A percentile compares a stretch with the other conserved stretches of the same genome.
Evolutionary conservation across 1,140 invertebrate genomes (phyloP).

Genomic region (Gonioctena quinquepunctata): DNA sequence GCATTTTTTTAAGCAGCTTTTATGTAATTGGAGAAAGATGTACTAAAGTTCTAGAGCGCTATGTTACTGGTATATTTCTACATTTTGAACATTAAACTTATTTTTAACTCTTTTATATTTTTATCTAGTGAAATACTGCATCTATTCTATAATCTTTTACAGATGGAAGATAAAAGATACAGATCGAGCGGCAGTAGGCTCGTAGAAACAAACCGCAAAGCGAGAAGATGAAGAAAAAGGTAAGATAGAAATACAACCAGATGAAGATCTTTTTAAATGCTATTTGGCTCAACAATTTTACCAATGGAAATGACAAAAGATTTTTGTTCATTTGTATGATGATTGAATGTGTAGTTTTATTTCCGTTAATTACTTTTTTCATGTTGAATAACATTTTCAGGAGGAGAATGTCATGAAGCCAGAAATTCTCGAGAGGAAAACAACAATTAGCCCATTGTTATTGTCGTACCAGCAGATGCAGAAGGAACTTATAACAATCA

Average conservation of each 20-base stretch:
- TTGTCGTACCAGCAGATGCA: slow-evolving; percentile 5
- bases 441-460: not conserved
- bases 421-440: not conserved
- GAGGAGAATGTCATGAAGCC: not conserved
- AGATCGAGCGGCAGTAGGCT: no score
- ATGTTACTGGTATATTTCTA: no score
- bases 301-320: not conserved
- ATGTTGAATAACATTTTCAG: not conserved
- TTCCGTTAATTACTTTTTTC: not conserved
- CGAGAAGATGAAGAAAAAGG: not conserved
- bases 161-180: no score
- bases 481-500: not conserved
- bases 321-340: not conserved
- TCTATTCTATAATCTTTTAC: no score
- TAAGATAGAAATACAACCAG: not conserved
- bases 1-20: not conserved
- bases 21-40: not conserved
- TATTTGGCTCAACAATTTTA: not conserved
- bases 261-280: not conserved
- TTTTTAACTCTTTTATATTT: no score
- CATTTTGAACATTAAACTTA: no score
- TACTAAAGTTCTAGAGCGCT: not conserved
- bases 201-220: not conserved
- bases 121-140: no score
- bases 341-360: not conserved